Base-by-base conservation (phyloP, 2,113 vertebrate species). In the Nothocercus nigrocapillus region DNA sequence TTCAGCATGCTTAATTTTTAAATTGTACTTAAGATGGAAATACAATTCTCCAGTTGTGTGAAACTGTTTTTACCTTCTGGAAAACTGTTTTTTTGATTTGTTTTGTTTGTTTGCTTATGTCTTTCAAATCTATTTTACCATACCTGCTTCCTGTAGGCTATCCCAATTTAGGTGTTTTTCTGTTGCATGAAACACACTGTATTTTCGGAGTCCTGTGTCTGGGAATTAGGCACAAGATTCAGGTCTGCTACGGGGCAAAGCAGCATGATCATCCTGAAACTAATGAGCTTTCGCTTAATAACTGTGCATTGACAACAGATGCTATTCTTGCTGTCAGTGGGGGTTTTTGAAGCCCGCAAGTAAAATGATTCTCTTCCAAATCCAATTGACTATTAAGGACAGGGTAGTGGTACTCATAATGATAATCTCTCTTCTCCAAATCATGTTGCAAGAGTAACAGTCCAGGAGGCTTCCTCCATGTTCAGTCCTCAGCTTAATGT, bases 391-490 rank as follows among this genome's bases (percentile, higher is more conserved):
- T 58, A 11, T 25, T 85, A 82, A 76, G 36, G 27, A 14, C 4
- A 2, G 7, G 38, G 30, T 56, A 40, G 15, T 5, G n/a, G 32
- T n/a, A 36, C 32, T 70, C 14, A 0, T 1, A 44, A 40, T 22
- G 53, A 76, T 80, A 70, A 45, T 30, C 18, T 72, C 54, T 85
- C 49, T 66, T 42, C 15, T 72, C 51, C 56, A 2, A 56, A 13
- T 47, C 5, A 2, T 30, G 34, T 47, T 44, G 47, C 64, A 75
- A 8, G 30, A 91, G 30, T 17, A 11, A 30, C 69, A 51, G 9
- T 59, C n/a, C 16, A 30, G n/a, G 10, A 7, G 27, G 21, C 47
- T 74, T 36, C 62, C 68, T 49, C 22, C 7, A 1, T 8, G 5
- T 25, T 28, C 36, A 53, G 6, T 58, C 8, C 78, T 67, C 11